Base-by-base conservation (phyloP, 2,888 invertebrate genomes). In the Slavum lentiscoides region DNA sequence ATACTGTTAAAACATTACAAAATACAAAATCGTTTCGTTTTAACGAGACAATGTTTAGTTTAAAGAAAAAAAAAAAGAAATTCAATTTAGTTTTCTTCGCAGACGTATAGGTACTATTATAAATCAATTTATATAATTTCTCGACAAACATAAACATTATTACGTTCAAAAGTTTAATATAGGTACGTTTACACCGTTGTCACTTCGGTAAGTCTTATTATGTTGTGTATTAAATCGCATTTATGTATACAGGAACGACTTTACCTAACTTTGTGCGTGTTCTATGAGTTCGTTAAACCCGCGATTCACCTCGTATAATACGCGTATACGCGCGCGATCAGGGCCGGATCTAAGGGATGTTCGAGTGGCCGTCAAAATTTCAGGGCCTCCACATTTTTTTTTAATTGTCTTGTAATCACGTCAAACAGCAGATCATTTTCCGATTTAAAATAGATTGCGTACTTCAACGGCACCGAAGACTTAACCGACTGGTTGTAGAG, bases 131-230 rank as follows among this genome's bases (percentile, higher is more conserved):
- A 39, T 30, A 4, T 19, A 43, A 13, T n/a, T 66, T 66, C 2
- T 39, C 6, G 39, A 66, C 17, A 39, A 64, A 64, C 8, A 64
- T 19, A 39, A 64, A 59, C n/a, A 58, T 58, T 58, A 15, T 8
- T 39, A 39, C 15, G 70, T 21, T 58, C n/a, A 37, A 70, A 70
- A 70, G 70, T 70, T 70, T 59, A 39, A 59, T 39, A 72, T 30
- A 13, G 49, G 21, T 68, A 53, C 68, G 6, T 43, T 9, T 43
- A 43, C 43, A 6, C 43, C 6, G n/a, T 43, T 43, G 43, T 43
- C 17, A 53, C 53, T 53, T 4, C 1, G 17, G 15, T 17, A 53
- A 43, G 43, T 43, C 53, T 53, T 53, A 15, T 53, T 7, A 7
- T 68, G 23, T 68, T n/a, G n/a, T n/a, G n/a, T n/a, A n/a, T n/a